These are phyloP conservation scores for Mastacembelus armatus DNA, from an alignment of 2,797 vertebrate species.

Conservation along the genomic window DNA sequence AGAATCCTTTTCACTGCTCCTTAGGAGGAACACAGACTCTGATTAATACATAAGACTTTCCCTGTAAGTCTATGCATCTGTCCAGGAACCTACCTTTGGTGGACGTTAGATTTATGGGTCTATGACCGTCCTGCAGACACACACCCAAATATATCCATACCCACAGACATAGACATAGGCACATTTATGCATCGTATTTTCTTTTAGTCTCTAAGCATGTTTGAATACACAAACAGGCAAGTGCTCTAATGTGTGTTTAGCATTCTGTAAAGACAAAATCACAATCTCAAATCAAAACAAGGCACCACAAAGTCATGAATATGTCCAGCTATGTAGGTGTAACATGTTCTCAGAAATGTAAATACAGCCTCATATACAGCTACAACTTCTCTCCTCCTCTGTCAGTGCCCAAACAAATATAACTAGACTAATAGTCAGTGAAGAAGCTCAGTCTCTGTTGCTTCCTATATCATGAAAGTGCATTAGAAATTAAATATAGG, in stretches of 20 bases:
- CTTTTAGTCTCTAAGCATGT: conserved; percentile 8
- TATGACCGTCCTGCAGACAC: background rate
- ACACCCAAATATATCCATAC: background rate
- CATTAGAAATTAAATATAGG: conserved; percentile 43
- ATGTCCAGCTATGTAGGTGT: background rate
- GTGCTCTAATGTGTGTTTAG: conserved; percentile 4
- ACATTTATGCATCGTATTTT: background rate
- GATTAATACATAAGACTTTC: conserved; percentile 6
- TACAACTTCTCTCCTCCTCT: conserved; percentile 3
- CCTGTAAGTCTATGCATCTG: background rate
- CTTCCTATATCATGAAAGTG: conserved; percentile 54
- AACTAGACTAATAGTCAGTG: conserved; percentile 54
- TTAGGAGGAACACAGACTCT: background rate
- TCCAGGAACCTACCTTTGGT: background rate
- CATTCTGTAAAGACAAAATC: conserved; percentile 20
- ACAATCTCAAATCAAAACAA: conserved; percentile 32
- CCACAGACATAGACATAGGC: background rate
- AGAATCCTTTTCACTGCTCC: conserved; percentile 24
- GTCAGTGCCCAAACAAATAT: conserved; percentile 32
- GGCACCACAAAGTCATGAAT: conserved; percentile 22
- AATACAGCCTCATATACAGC: conserved; percentile 26
- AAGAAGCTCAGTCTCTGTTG: conserved; percentile 37
- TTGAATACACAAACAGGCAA: background rate
- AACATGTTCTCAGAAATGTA: conserved; percentile 11
- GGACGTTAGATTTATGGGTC: background rate